Percentiles rank a stretch among this genome's conserved stretches.
Conservation (phyloP, 2,888 invertebrate genomes). For the Stenoptilia bipunctidactyla region DNA sequence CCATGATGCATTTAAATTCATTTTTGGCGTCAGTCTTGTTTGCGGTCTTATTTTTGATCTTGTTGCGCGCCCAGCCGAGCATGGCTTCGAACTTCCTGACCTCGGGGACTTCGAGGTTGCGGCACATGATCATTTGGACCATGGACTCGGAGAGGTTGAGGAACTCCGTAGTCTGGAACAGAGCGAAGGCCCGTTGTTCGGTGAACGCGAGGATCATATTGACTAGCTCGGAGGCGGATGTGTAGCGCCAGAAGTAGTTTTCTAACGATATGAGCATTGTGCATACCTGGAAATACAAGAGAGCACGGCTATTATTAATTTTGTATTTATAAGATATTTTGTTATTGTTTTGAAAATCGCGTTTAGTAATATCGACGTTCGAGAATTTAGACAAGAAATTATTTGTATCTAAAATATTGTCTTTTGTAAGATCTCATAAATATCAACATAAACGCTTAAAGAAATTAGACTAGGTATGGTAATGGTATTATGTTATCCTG, state of each 20-base stretch:
- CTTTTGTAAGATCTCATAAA: too few species aligned
- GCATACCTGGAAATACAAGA: constrained; percentile 74
- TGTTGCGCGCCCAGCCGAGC: constrained; percentile 90
- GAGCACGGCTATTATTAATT: too few species aligned
- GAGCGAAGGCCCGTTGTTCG: constrained; percentile 86
- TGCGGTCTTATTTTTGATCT: constrained; percentile 83
- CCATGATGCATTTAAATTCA: constrained; percentile 95
- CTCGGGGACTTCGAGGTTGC: constrained; percentile 90
- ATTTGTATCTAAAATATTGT: too few species aligned
- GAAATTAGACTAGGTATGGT: too few species aligned
- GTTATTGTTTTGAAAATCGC: too few species aligned
- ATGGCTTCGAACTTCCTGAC: constrained; percentile 94
- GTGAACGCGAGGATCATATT: constrained; percentile 94
- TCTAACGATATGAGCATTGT: constrained; percentile 92
- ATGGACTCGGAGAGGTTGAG: constrained; percentile 92
- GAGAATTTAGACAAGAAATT: too few species aligned
- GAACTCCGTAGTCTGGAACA: constrained; percentile 88
- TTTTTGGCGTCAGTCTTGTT: constrained; percentile 86
- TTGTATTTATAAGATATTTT: too few species aligned
- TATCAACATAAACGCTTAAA: too few species aligned
- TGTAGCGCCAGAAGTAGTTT: constrained; percentile 96
- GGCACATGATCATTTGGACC: constrained; percentile 94
- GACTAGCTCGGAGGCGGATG: constrained; percentile 92
- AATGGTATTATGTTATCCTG: too few species aligned
- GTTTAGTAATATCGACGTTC: too few species aligned